Evolutionary conservation across 2,888 invertebrate genomes (phyloP), one percentile per base, ranked within the genome.

Genomic region (Heliconius erato): DNA sequence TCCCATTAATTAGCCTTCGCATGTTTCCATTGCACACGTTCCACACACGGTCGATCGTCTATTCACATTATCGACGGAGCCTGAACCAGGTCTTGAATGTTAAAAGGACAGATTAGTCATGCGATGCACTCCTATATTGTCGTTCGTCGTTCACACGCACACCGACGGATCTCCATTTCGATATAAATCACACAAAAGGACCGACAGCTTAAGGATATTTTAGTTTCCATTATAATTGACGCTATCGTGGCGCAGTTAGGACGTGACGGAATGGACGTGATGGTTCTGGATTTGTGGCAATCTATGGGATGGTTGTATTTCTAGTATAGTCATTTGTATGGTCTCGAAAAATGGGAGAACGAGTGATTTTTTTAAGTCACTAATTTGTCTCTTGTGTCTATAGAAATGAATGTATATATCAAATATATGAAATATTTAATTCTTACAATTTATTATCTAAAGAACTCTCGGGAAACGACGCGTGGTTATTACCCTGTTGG

Each of bases 61-160:
- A 84, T 86, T 82, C 84, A 82, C 83, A 84, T 82, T 84, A 85
- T 85, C 84, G 81, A 80, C 81, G 83, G 79, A 81, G 84, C 85
- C 90, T 89, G 89, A 88, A 82, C 82, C 87, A 84, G 49, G 79
- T 71, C 81, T 79, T 92, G 94, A 93, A 94, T 94, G 90, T 89
- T 91, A 94, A 94, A 89, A 89, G 88, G 91, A 86, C 86, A 92
- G 93, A 93, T 94, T 93, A 94, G 91, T 92, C 91, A 93, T 92
- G 92, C 92, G 90, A 91, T 90, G 92, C 92, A 90, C 87, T 91
- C 87, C 86, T 88, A 86, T 85, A 88, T 87, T 90, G 92, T 89
- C 91, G 93, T 92, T 94, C 94, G 92, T 89, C 91, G 93, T 92
- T 94, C 94, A 92, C 94, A 94, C 93, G 92, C 91, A 89, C 54